These are phyloP conservation scores for Zaprionus taronus DNA, from an alignment of 1,140 invertebrate species.

Conservation along the genomic window DNA sequence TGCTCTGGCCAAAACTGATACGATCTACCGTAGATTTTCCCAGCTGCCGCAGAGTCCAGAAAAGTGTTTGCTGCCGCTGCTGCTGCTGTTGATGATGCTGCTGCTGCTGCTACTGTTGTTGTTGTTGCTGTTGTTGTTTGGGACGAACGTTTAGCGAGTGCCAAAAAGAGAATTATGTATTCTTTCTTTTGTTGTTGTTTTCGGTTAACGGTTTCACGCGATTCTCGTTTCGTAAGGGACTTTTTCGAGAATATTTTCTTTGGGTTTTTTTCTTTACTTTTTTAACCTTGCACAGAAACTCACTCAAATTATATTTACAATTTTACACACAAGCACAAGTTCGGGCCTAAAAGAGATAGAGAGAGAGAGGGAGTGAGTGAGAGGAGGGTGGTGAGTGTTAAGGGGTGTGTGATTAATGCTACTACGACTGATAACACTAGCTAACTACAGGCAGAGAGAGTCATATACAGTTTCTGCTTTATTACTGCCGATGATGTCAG, in stretches of 20 bases:
- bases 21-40: conserved; percentile 40
- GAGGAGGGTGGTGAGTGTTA: neutral
- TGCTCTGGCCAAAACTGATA: conserved; percentile 55
- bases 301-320: conserved; percentile 47
- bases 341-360: conserved; percentile 22
- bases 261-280: conserved; percentile 12
- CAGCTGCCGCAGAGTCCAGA: conserved; percentile 52
- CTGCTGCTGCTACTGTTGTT: conserved; percentile 9
- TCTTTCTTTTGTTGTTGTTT: conserved; percentile 14
- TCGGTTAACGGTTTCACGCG: conserved; percentile 39
- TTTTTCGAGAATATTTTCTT: conserved; percentile 23
- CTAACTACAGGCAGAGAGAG: neutral
- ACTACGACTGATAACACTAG: conserved; percentile 16
- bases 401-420: conserved; percentile 5
- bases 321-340: conserved; percentile 41
- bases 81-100: conserved; percentile 15
- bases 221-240: conserved; percentile 63
- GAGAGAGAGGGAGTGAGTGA: conserved; percentile 6
- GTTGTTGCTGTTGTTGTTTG: conserved; percentile 25
- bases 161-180: conserved; percentile 32
- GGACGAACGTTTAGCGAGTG: conserved; percentile 28
- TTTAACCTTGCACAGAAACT: conserved; percentile 62
- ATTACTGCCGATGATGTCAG: conserved; percentile 39
- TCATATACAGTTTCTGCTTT: conserved; percentile 3
- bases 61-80: conserved; percentile 49